These are phyloP conservation scores for Microtus montanus DNA, from an alignment of 2,113 vertebrate genomes.

Conservation along the genomic window DNA sequence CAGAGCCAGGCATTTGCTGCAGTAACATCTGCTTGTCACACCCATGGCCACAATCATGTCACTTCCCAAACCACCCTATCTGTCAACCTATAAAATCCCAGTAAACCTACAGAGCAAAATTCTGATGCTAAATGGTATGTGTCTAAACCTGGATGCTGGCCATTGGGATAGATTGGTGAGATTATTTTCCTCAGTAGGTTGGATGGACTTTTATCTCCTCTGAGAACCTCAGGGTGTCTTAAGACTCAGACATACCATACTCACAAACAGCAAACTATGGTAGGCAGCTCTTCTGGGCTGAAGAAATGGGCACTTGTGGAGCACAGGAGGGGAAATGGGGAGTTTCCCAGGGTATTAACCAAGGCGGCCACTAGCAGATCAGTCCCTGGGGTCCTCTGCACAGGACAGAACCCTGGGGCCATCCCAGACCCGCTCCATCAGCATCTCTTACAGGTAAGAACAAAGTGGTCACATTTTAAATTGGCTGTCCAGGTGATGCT, in stretches of 20 bases:
- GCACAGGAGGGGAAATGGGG: background rate
- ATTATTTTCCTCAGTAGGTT: background rate
- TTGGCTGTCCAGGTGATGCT: background rate
- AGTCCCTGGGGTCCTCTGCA: background rate
- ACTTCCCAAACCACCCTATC: background rate
- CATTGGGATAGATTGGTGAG: background rate
- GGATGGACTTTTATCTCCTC: background rate
- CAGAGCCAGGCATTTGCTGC: background rate
- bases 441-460: background rate
- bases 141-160: background rate
- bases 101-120: background rate
- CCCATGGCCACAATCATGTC: fast-evolving
- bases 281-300: background rate
- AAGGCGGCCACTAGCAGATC: background rate
- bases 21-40: background rate
- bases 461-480: background rate
- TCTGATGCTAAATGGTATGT: background rate
- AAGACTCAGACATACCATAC: background rate
- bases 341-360: background rate
- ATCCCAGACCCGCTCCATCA: background rate
- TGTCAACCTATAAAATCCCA: background rate
- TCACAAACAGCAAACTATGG: background rate
- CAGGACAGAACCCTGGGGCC: background rate
- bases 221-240: background rate
- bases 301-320: background rate